Evolutionary conservation across 2,113 vertebrate genomes (phyloP), one percentile per base, ranked within the genome.

Genomic region (Ploceus nigricollis): DNA sequence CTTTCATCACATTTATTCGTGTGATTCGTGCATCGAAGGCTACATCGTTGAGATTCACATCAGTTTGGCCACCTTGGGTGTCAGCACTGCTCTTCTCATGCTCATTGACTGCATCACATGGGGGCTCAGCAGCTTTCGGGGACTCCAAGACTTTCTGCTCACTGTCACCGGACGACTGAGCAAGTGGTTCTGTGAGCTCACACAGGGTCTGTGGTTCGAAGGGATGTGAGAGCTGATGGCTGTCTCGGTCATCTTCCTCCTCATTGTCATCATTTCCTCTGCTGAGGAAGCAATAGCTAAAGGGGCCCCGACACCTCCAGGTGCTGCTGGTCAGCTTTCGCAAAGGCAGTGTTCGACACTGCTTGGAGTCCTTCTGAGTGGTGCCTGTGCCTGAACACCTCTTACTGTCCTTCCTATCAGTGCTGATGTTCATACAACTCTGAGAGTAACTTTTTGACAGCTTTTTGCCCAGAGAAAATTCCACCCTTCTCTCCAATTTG

Each of bases 371-470:
- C 96, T 98, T 99, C 90, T 98, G 99, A 50, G 97, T 89, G 69
- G 97, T 76, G 15, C 97, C 97, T 89, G 95, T 58, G 50, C 97
- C 97, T 0, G 66, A 98, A 75, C 97, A 97, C 94, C 97, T 98
- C 95, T 96, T 98, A 82, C 92, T 79, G 64, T 97, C 96, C 90
- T 96, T 98, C 51, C 81, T 94, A 10, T 97, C 97, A 79, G 96
- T 95, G 94, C 97, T 96, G 76, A 98, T 96, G 23, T 97, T 94
- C 70, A 98, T 97, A 24, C 98, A 98, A 92, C 98, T 98, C 86
- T 99, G 99, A 89, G 98, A 99, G 89, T 97, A 98, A 94, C 98
- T 99, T 98, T 98, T 99, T 70, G 98, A 98, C 92, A 99, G 96
- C 95, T 98, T 98, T 97, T 98, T 98, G 93, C 98, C 97, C 73